Conservation (phyloP, 2,113 vertebrate genomes). For the Prietella phreatophila region DNA sequence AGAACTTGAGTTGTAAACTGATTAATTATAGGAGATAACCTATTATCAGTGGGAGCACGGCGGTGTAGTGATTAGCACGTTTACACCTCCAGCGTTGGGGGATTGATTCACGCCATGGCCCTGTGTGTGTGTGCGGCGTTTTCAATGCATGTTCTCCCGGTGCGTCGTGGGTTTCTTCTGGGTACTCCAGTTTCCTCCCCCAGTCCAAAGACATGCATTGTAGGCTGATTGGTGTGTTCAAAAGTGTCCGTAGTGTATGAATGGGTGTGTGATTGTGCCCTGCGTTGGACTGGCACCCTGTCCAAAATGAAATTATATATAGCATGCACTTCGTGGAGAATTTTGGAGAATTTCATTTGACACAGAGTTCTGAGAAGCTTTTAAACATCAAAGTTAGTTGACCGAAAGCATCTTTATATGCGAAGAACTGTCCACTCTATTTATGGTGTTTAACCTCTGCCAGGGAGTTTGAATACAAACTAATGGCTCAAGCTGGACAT, state of each 20-base stretch:
- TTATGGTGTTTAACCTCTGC: slow-evolving; percentile 29
- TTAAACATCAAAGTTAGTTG: background rate
- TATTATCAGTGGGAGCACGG: background rate
- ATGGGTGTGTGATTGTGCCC: no score
- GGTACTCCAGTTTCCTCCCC: no score
- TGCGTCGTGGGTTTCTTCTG: no score
- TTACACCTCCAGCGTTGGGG: no score
- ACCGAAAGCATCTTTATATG: background rate
- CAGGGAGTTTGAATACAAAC: background rate
- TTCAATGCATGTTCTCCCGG: no score
- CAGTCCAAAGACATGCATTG: no score
- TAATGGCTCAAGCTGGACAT: background rate
- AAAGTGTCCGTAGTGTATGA: no score
- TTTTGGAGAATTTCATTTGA: background rate
- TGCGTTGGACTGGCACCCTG: no score
- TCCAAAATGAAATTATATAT: background rate
- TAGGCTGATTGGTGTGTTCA: no score
- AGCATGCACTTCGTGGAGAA: background rate
- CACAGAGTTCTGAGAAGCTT: background rate
- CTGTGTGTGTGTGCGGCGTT: no score
- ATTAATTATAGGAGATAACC: background rate
- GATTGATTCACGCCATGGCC: no score
- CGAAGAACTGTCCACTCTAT: slow-evolving; percentile 2
- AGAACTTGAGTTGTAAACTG: background rate
- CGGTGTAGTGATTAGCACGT: no score